Percentiles rank a stretch among this genome's conserved stretches.
phyloP scores from a whole-genome alignment of 2,113 vertebrate genomes.

The Clinocottus analis region DNA sequence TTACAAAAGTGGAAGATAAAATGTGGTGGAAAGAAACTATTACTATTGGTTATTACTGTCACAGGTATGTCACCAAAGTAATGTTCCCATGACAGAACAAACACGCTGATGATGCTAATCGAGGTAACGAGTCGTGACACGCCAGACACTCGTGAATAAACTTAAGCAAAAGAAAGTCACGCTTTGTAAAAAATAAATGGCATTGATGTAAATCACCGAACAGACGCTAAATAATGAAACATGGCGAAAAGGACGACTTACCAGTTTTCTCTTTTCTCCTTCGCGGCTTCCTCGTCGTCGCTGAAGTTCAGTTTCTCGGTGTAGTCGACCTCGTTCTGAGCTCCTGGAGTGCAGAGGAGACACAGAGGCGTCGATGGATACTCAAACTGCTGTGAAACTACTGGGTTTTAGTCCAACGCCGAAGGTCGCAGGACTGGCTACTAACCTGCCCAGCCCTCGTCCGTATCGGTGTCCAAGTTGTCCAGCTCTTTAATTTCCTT shows the following conservation, averaged over 20 bases:
- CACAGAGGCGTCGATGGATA: neutral
- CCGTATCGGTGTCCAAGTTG: constrained; percentile 94
- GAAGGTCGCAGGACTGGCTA: neutral
- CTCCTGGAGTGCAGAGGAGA: constrained; percentile 81
- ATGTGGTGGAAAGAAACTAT: no score
- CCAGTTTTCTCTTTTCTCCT: constrained; percentile 91
- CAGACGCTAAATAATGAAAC: neutral
- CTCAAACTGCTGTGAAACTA: neutral
- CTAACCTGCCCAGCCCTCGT: constrained; percentile 99
- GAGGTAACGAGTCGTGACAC: no score
- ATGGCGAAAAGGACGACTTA: constrained; percentile 62
- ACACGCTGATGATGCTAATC: no score
- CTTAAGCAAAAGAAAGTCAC: no score
- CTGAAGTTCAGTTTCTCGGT: constrained; percentile 99
- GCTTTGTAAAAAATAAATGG: neutral
- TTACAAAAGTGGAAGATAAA: no score
- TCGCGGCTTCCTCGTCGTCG: constrained; percentile 94
- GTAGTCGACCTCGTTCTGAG: constrained; percentile 99
- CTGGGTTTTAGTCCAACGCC: neutral
- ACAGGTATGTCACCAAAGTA: no score
- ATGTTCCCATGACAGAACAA: no score
- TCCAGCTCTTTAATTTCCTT: constrained; percentile 97
- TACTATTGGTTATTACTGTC: no score
- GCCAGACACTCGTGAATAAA: no score
- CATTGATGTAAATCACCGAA: neutral